Evolutionary conservation across 2,797 vertebrate genomes (phyloP).

Genomic region (Phoebastria nigripes): DNA sequence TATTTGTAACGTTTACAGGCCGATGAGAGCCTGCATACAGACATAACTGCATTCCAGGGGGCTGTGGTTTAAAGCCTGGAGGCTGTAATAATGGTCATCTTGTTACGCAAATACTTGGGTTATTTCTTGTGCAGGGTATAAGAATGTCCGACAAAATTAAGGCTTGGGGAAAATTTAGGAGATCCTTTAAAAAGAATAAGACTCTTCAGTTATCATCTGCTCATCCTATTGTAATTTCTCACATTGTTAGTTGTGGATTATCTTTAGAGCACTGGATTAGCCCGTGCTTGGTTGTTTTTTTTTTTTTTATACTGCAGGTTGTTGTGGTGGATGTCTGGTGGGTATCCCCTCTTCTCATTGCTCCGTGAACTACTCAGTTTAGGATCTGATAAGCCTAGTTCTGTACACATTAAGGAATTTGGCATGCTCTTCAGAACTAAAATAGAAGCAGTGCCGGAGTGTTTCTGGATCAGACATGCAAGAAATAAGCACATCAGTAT

Average conservation of each 20-base stretch:
- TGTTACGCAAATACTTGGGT: neutral
- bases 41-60: fast-evolving
- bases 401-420: neutral
- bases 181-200: neutral
- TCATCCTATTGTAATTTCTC: neutral
- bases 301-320: neutral
- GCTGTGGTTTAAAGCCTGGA: neutral
- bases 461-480: neutral
- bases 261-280: neutral
- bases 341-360: neutral
- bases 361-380: neutral
- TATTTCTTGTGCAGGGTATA: neutral
- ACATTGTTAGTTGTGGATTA: neutral
- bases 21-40: fast-evolving
- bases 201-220: neutral
- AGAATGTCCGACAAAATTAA: neutral
- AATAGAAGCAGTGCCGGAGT: neutral
- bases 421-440: neutral
- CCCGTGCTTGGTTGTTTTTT: neutral
- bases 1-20: neutral
- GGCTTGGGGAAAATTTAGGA: neutral
- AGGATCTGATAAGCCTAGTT: neutral
- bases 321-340: neutral
- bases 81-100: neutral
- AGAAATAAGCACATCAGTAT: neutral